These are phyloP conservation scores for Acromyrmex heyeri DNA, from an alignment of 1,140 invertebrate species.

Conservation along the genomic window DNA sequence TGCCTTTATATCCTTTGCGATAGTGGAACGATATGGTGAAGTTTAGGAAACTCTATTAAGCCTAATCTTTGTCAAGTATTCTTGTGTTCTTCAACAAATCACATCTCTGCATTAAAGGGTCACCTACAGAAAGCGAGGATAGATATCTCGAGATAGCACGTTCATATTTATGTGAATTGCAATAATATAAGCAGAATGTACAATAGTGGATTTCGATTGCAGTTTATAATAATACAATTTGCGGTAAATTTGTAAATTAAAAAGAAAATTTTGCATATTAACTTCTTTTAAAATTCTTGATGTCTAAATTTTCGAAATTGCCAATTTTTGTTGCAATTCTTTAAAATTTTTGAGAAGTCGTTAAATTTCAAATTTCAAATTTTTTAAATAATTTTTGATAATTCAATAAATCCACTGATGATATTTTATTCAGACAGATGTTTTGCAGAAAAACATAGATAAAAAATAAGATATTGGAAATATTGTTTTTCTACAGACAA, in stretches of 20 bases:
- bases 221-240: neutral
- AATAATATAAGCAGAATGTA: slow-evolving; percentile 5
- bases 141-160: neutral
- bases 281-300: neutral
- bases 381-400: neutral
- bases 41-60: slow-evolving; percentile 18
- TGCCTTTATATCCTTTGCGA: neutral
- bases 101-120: neutral
- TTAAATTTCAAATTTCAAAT: neutral
- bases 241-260: neutral
- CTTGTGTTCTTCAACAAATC: slow-evolving; percentile 21
- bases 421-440: neutral
- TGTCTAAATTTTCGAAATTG: neutral
- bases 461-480: slow-evolving; percentile 16
- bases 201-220: slow-evolving; percentile 27
- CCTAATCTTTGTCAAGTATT: slow-evolving; percentile 36
- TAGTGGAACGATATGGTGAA: neutral
- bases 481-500: neutral
- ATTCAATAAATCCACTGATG: slow-evolving; percentile 29
- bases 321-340: neutral
- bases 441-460: neutral
- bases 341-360: slow-evolving; percentile 5
- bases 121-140: slow-evolving; percentile 19
- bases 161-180: neutral
- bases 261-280: neutral